phyloP scores from a whole-genome alignment of 2,113 vertebrate species.

The Parus major region DNA sequence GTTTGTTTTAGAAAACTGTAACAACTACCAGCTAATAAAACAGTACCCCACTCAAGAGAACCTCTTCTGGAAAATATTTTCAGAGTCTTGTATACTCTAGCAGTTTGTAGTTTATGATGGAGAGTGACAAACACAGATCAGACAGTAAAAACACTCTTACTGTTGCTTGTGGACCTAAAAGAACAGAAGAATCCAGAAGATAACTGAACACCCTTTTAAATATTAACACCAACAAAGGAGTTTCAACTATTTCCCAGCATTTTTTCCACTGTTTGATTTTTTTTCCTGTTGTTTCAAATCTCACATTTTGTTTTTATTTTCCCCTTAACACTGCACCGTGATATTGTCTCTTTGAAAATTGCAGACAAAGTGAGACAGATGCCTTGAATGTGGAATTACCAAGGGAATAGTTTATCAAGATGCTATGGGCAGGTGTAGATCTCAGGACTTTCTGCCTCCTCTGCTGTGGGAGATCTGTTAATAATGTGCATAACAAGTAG shows the following conservation, averaged over 20 bases:
- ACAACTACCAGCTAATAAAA: background rate
- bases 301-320: background rate
- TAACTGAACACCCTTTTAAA: background rate
- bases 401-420: background rate
- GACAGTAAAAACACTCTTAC: background rate
- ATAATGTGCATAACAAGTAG: background rate
- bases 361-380: constrained; percentile 5
- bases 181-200: background rate
- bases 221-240: background rate
- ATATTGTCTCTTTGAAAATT: background rate
- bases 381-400: background rate
- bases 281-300: background rate
- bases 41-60: background rate
- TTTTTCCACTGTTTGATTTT: background rate
- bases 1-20: background rate
- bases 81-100: background rate
- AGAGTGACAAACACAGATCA: background rate
- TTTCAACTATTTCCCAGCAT: background rate
- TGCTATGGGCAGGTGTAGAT: background rate
- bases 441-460: background rate
- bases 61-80: background rate
- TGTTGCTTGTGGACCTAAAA: background rate
- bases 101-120: background rate
- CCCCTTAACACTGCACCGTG: background rate
- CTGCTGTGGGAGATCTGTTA: background rate